phyloP scores from a whole-genome alignment of 2,888 invertebrate genomes.

The Encarsia formosa region DNA sequence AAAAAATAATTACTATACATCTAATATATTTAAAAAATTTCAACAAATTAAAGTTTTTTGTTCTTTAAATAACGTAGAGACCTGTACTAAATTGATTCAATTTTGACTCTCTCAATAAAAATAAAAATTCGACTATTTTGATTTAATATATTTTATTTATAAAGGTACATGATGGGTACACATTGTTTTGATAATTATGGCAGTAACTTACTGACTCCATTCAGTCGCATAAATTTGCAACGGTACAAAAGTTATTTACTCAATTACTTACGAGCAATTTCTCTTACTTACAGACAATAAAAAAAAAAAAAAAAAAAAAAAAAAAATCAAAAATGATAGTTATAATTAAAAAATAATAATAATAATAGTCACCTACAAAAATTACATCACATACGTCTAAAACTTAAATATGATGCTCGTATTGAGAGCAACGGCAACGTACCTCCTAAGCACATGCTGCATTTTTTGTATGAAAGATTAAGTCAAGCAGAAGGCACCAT shows the following conservation, averaged over 20 bases:
- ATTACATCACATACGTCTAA: slow-evolving; percentile 2
- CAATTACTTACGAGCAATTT: slow-evolving; percentile 5
- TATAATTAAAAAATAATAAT: no score
- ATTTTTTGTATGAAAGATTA: slow-evolving; percentile 5
- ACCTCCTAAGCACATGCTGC: slow-evolving; percentile 17
- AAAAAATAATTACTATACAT: no score
- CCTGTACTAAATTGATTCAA: no score
- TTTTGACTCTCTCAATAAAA: no score
- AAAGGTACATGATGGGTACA: no score
- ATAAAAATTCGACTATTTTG: no score
- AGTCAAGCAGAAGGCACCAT: slow-evolving; percentile 25
- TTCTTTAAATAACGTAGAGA: no score
- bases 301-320: slow-evolving; percentile 41
- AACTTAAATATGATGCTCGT: slow-evolving; percentile 12
- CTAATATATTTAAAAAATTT: no score
- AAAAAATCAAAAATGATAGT: no score
- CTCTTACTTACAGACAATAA: slow-evolving; percentile 29
- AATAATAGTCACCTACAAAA: slow-evolving; percentile 30
- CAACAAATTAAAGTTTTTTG: no score
- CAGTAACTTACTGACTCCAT: slow-evolving; percentile 46
- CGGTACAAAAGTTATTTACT: slow-evolving; percentile 42
- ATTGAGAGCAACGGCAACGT: slow-evolving; percentile 15
- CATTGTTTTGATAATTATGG: no score
- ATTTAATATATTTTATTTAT: no score
- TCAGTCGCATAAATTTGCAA: slow-evolving; percentile 44